Conservation (phyloP, 2,797 vertebrate genomes). For the Chelon auratus region DNA sequence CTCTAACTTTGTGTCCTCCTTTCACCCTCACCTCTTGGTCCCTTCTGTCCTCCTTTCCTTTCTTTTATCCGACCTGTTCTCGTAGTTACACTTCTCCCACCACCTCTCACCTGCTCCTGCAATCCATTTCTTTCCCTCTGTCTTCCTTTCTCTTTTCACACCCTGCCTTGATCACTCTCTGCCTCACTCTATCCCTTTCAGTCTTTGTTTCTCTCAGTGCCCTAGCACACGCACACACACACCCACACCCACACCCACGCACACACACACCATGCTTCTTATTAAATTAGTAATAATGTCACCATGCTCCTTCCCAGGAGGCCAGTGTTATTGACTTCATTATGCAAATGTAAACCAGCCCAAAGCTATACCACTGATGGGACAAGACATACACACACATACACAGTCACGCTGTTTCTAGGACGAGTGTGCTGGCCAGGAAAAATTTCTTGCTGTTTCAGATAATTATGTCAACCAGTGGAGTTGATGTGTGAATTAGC, state of each 20-base stretch:
- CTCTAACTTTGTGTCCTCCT: slow-evolving; percentile 40
- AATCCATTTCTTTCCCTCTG: neutral
- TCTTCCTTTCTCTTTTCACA: slow-evolving; percentile 13
- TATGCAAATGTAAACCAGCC: slow-evolving; percentile 79
- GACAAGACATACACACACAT: slow-evolving; percentile 52
- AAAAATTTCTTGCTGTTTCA: slow-evolving; percentile 68
- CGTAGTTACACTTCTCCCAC: neutral
- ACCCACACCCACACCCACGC: slow-evolving; percentile 23
- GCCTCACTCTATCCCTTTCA: neutral
- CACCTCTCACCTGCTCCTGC: neutral
- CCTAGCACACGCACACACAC: neutral
- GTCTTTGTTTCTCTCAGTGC: slow-evolving; percentile 27
- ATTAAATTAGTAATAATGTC: slow-evolving; percentile 82
- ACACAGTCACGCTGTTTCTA: slow-evolving; percentile 38
- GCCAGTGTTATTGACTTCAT: slow-evolving; percentile 79
- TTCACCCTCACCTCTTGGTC: slow-evolving; percentile 39
- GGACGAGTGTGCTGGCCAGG: slow-evolving; percentile 44
- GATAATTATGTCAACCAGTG: slow-evolving; percentile 74
- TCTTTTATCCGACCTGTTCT: slow-evolving; percentile 23
- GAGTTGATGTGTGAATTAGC: slow-evolving; percentile 69
- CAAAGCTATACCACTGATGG: slow-evolving; percentile 74
- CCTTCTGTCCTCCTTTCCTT: slow-evolving; percentile 3
- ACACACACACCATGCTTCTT: slow-evolving; percentile 48
- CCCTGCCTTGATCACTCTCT: slow-evolving; percentile 4
- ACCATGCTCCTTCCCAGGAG: slow-evolving; percentile 73